Base-by-base conservation (phyloP, 2,888 invertebrate genomes). In the Hypena proboscidalis region DNA sequence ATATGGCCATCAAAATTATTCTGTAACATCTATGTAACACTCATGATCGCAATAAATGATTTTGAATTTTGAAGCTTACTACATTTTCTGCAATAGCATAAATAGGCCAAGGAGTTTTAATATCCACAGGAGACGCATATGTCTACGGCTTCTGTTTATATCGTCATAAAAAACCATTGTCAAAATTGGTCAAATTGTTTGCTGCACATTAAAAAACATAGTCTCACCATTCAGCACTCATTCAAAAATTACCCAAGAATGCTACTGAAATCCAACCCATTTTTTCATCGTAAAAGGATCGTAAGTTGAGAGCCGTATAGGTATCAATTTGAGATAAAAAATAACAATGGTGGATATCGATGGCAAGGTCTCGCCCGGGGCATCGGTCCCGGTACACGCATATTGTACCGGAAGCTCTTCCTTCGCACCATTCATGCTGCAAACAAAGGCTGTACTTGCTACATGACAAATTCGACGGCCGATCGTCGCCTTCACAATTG, bases 391-490 rank as follows among this genome's bases (percentile, higher is more conserved):
- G 71, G 46, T 55, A 46, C 47, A 53, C 48, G 32, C 41, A 21
- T 38, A 26, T 23, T 34, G 55, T 68, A 73, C 85, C 90, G 90
- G 90, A 90, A 87, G 83, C 77, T 80, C 84, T 89, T 89, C 90
- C 88, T 89, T 88, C 83, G 80, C 85, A 77, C 70, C 74, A 84
- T 86, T 85, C 81, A 85, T 67, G 45, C 45, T 56, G 58, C 70
- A 69, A 78, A 89, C 85, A 89, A 86, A 72, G 67, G 68, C 53
- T 57, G 72, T 71, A 78, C n/a, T n/a, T n/a, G 78, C 83, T 80
- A 77, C 85, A 85, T 85, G 88, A 90, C 90, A 90, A 90, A 90
- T 90, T 89, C 87, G 86, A 84, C 79, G 74, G 74, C 62, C 77
- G 71, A 82, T 86, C 82, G 82, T 84, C 69, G 69, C 67, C 63